A percentile compares a stretch with the other conserved stretches of the same genome.
phyloP scores from a whole-genome alignment of 2,888 invertebrate species.

The Diarsia dahlii region DNA sequence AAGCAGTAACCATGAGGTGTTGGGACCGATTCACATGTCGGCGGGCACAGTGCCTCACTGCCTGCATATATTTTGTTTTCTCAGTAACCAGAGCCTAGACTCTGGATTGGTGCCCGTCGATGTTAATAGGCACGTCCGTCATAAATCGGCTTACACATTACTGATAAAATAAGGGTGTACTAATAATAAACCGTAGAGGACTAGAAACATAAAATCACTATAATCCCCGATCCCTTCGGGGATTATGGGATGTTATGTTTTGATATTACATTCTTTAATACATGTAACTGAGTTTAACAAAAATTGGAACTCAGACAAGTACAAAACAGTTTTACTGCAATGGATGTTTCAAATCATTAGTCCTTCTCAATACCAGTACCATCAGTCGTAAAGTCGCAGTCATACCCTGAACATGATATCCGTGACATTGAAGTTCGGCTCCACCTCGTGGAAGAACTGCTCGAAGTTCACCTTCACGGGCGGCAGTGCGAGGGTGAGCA shows the following conservation, averaged over 20 bases:
- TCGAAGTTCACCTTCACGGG: constrained; percentile 38
- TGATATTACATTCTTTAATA: neutral
- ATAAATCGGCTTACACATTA: neutral
- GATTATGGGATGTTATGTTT: neutral
- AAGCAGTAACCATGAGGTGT: neutral
- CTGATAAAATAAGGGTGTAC: neutral
- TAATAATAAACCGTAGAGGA: no score
- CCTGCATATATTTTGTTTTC: neutral
- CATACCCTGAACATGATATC: constrained; percentile 62
- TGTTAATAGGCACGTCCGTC: neutral
- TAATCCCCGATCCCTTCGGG: neutral
- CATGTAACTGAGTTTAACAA: neutral
- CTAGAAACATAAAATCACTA: no score
- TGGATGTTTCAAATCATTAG: neutral
- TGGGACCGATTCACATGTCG: neutral
- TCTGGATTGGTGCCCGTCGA: neutral
- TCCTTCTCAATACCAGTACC: neutral
- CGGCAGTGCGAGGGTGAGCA: constrained; percentile 46
- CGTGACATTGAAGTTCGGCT: constrained; percentile 48
- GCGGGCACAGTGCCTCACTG: neutral
- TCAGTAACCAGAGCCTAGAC: neutral
- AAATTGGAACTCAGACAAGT: neutral
- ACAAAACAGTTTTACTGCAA: no score
- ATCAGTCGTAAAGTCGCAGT: neutral
- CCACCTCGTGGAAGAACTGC: constrained; percentile 37